A percentile compares a stretch with the other conserved stretches of the same genome.
phyloP scores from a whole-genome alignment of 2,797 vertebrate species.

The Poecile montanus region DNA sequence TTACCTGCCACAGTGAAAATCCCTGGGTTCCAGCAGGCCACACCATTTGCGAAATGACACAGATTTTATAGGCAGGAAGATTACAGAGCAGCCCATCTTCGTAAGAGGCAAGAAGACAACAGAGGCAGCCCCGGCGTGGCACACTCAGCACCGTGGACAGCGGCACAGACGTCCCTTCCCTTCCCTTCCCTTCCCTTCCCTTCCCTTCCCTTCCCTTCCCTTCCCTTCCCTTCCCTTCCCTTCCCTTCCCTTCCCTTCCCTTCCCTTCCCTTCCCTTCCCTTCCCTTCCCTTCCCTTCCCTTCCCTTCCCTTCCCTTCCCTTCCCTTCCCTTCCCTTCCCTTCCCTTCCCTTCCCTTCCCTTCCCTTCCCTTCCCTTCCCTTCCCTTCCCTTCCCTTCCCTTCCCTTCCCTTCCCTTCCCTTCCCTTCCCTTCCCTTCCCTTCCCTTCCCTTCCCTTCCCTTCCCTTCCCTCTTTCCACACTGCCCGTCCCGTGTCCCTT shows the following conservation, averaged over 20 bases:
- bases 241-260: too few species aligned
- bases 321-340: background rate
- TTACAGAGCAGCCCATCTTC: background rate
- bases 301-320: too few species aligned
- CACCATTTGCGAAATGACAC: background rate
- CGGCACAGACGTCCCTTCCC: background rate
- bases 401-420: too few species aligned
- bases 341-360: too few species aligned
- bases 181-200: background rate
- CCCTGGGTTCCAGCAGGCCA: background rate
- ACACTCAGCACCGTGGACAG: background rate
- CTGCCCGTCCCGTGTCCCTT: rapidly evolving
- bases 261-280: background rate
- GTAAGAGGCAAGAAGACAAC: background rate
- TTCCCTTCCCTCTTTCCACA: background rate
- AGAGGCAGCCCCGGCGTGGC: background rate
- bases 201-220: too few species aligned
- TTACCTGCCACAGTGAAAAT: background rate
- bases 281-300: background rate
- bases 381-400: too few species aligned
- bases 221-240: too few species aligned
- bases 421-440: too few species aligned
- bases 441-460: background rate
- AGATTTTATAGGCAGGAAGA: background rate
- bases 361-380: too few species aligned